Evolutionary conservation across 2,797 vertebrate species (phyloP), one percentile per base, ranked within the genome.

Genomic region (Diceros bicornis): DNA sequence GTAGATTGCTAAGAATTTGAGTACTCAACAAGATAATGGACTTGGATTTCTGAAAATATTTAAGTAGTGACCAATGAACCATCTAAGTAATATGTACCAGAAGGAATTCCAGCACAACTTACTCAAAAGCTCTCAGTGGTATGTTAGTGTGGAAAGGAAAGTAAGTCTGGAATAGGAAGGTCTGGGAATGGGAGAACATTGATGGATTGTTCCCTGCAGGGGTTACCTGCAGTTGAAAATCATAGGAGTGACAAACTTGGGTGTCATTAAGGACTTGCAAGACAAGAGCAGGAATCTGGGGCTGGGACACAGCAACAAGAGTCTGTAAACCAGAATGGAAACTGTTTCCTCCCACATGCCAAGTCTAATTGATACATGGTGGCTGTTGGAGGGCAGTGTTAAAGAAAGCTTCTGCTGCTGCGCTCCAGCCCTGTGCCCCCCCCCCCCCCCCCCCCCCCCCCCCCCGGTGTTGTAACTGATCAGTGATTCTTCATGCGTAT

Each of bases 401-500:
- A 34, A 64, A 29, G 32, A 57, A 68, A 59, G 50, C 23, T 41
- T 62, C 29, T 21, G 34, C 55, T 23, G 55, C 8, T 57, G n/a
- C n/a, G 25, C 4, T 20, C 34, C 4, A 21, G 66, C 29, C 41
- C 25, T 21, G 47, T 20, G 81, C 23, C 10, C 18, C 18, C 32
- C 7, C n/a, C n/a, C n/a, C n/a, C n/a, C n/a, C n/a, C n/a, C n/a
- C n/a, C n/a, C n/a, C 7, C n/a, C n/a, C n/a, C n/a, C n/a, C n/a
- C n/a, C n/a, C n/a, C n/a, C n/a, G n/a, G n/a, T 7, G 11, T 7
- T 9, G 14, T 71, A 7, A 18, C 1, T 32, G 9, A 69, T 47
- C 1, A 4, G 20, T 8, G 10, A 2, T 1, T 57, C 9, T 23
- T 64, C 55, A 18, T 52, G 12, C 1, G 1, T 7, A 6, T 23